Evolutionary conservation across 1,140 invertebrate species (phyloP).

Genomic region (Caerostris darwini): DNA sequence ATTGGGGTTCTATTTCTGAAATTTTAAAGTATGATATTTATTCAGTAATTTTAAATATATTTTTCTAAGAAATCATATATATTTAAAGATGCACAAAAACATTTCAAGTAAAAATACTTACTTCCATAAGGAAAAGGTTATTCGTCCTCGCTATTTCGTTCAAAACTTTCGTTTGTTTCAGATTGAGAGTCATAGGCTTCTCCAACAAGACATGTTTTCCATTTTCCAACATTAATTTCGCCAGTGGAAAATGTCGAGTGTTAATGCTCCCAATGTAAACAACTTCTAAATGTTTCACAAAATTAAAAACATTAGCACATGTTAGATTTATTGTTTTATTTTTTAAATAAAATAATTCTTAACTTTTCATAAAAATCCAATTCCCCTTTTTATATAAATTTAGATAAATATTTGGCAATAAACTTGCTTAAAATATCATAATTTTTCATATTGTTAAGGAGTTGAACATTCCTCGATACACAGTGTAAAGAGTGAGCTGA

Average conservation of each 20-base stretch:
- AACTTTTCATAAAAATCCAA: background rate
- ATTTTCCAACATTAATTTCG: conserved; percentile 87
- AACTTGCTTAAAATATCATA: background rate
- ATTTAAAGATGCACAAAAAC: background rate
- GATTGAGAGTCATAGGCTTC: conserved; percentile 90
- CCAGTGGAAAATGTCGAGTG: conserved; percentile 86
- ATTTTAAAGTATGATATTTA: background rate
- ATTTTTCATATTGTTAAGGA: background rate
- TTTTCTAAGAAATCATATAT: background rate
- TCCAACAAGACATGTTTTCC: conserved; percentile 93
- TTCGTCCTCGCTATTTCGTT: conserved; percentile 81
- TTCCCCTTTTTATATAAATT: background rate
- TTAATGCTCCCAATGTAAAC: conserved; percentile 90
- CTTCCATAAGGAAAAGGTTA: conserved; percentile 90
- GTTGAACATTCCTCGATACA: background rate
- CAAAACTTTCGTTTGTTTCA: conserved; percentile 82
- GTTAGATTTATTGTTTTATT: background rate
- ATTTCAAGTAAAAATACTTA: conserved; percentile 72
- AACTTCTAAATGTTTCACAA: conserved; percentile 85
- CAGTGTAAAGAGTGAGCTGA: background rate
- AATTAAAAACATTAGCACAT: background rate
- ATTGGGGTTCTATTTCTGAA: too few species aligned
- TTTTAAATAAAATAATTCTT: background rate
- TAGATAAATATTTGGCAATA: background rate
- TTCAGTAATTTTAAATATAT: background rate